A percentile compares a stretch with the other conserved stretches of the same genome.
Evolutionary conservation across 2,113 vertebrate species (phyloP).

Genomic region (Anarhynchus alexandrinus): DNA sequence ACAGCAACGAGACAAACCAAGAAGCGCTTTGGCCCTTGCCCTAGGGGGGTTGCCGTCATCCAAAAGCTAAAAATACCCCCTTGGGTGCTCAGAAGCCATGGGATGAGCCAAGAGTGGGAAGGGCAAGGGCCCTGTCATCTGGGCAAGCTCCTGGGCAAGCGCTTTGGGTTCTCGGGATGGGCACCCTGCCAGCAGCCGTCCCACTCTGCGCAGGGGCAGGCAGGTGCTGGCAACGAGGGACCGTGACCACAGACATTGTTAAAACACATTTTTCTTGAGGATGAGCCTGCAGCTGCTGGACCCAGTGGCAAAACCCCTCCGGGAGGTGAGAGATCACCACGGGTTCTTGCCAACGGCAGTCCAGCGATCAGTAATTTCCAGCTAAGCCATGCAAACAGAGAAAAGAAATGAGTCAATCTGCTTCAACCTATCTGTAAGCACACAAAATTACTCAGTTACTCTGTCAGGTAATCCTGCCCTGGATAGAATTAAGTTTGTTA

Average conservation of each 20-base stretch:
- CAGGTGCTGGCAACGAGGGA: neutral
- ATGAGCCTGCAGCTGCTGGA: neutral
- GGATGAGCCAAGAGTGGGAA: neutral
- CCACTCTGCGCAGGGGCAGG: neutral
- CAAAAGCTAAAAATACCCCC: neutral
- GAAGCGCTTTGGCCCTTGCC: neutral
- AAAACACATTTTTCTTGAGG: neutral
- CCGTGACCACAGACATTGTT: neutral
- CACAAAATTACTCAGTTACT: neutral
- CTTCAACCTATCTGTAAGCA: neutral
- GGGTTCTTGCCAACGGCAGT: neutral
- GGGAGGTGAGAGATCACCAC: rapidly evolving
- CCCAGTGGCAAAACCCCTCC: rapidly evolving
- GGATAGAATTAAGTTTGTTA: slow-evolving; percentile 41
- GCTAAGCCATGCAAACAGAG: neutral
- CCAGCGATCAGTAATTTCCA: neutral
- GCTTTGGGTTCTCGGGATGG: rapidly evolving
- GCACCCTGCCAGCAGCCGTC: rapidly evolving
- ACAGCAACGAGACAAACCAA: neutral
- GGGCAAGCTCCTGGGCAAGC: neutral
- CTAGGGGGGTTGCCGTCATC: neutral
- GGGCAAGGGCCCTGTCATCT: rapidly evolving
- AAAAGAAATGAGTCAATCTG: neutral
- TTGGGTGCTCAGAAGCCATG: neutral
- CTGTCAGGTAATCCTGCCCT: slow-evolving; percentile 15